Percentiles rank a stretch among this genome's conserved stretches.
These are phyloP conservation scores for Tipula vernalis DNA, from an alignment of 2,888 invertebrate species.

Conservation along the genomic window DNA sequence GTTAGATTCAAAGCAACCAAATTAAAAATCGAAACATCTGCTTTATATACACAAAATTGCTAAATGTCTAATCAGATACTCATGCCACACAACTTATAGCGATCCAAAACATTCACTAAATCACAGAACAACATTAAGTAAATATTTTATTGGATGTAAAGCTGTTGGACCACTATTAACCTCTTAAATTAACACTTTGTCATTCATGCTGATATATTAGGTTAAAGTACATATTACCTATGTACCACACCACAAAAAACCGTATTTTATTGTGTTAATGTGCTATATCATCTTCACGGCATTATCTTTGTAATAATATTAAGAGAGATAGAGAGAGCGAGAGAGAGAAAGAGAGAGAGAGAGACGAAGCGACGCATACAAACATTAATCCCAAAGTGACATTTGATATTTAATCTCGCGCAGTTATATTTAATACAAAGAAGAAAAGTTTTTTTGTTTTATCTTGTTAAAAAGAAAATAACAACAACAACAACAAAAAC, in stretches of 20 bases:
- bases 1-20: too few relatives aligned
- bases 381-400: background rate
- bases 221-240: background rate
- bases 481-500: background rate
- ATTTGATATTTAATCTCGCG: background rate
- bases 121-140: background rate
- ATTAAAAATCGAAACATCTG: too few relatives aligned
- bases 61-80: too few relatives aligned
- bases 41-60: too few relatives aligned
- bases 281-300: background rate
- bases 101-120: too few relatives aligned
- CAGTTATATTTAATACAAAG: background rate
- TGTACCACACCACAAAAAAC: background rate
- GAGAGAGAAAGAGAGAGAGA: too few relatives aligned
- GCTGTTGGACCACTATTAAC: background rate
- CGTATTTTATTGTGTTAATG: background rate
- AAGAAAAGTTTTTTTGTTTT: background rate
- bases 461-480: background rate
- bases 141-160: background rate
- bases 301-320: background rate
- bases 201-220: background rate
- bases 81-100: too few relatives aligned
- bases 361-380: too few relatives aligned
- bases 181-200: background rate
- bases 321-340: background rate